A percentile compares a stretch with the other conserved stretches of the same genome.
These are phyloP conservation scores for Cydia fagiglandana DNA, from an alignment of 1,140 invertebrate species.

Conservation along the genomic window DNA sequence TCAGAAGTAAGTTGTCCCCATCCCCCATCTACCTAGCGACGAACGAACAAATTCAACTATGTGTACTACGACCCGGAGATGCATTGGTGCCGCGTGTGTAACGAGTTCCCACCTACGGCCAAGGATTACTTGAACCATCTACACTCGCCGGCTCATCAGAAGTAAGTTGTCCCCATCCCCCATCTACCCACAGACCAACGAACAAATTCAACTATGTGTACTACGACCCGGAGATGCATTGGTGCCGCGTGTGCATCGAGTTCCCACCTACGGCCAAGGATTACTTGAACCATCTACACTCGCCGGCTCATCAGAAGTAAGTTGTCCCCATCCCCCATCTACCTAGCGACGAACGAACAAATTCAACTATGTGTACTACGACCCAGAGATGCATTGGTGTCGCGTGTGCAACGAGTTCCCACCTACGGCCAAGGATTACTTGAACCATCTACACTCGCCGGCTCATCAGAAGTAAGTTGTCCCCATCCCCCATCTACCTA, in stretches of 20 bases:
- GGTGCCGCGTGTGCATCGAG: constrained; percentile 84
- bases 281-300: constrained; percentile 84
- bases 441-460: constrained; percentile 89
- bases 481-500: constrained; percentile 56
- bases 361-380: constrained; percentile 90
- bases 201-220: constrained; percentile 87
- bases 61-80: constrained; percentile 92
- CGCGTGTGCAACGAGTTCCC: constrained; percentile 91
- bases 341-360: too few relatives aligned
- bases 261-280: constrained; percentile 86
- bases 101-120: constrained; percentile 83
- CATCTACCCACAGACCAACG: constrained; percentile 47
- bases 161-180: constrained; percentile 53
- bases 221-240: constrained; percentile 93
- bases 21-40: constrained; percentile 40
- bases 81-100: constrained; percentile 89
- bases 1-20: constrained; percentile 77
- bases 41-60: constrained; percentile 82
- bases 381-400: constrained; percentile 94
- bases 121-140: constrained; percentile 83
- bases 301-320: constrained; percentile 85
- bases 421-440: constrained; percentile 89
- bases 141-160: constrained; percentile 87
- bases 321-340: constrained; percentile 58
- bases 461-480: constrained; percentile 83